phyloP scores from a whole-genome alignment of 2,888 invertebrate genomes.

The Perizoma affinitatum region DNA sequence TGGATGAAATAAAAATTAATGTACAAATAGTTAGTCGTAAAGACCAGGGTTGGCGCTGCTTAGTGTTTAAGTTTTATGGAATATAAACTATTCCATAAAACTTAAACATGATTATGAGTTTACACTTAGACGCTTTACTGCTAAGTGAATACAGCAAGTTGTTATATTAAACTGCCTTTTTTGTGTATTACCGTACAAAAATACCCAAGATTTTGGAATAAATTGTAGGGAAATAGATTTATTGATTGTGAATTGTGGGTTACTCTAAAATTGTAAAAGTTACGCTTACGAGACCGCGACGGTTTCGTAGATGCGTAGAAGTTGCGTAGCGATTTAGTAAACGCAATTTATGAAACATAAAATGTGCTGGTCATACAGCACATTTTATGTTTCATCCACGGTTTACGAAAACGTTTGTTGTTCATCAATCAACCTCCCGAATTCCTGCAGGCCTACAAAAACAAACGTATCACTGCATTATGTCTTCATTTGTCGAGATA shows the following conservation, averaged over 20 bases:
- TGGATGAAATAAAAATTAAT: constrained; percentile 37
- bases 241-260: no score
- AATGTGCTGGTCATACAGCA: not conserved
- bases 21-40: constrained; percentile 30
- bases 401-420: constrained; percentile 19
- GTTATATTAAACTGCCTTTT: not conserved
- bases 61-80: constrained; percentile 24
- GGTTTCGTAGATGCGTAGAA: not conserved
- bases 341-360: not conserved
- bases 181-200: not conserved
- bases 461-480: constrained; percentile 47
- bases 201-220: no score
- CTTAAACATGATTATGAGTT: constrained; percentile 19
- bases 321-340: constrained; percentile 6
- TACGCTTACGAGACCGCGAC: no score
- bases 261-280: no score
- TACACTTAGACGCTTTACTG: constrained; percentile 8
- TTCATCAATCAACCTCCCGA: constrained; percentile 41
- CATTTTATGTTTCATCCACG: constrained; percentile 2
- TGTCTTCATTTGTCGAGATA: constrained; percentile 64
- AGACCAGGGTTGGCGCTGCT: constrained; percentile 32
- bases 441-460: constrained; percentile 45
- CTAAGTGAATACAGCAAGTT: constrained; percentile 10
- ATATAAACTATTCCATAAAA: no score
- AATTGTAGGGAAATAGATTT: no score